Evolutionary conservation across 1,140 invertebrate species (phyloP).

Genomic region (Hyphantria cunea): DNA sequence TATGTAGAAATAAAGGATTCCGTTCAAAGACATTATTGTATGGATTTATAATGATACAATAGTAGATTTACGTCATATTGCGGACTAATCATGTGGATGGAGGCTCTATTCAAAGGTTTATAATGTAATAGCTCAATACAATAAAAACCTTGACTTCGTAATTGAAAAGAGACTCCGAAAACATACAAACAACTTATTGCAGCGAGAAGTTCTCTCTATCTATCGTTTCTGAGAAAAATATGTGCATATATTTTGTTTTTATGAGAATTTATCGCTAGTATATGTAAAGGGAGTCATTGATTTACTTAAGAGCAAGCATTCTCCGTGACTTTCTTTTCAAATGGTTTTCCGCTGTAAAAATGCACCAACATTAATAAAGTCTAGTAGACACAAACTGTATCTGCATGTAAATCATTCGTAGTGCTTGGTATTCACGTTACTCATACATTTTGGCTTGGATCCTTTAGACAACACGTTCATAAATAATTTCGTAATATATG

Average conservation of each 20-base stretch:
- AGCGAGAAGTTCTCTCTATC: no score
- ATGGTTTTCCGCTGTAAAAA: constrained; percentile 21
- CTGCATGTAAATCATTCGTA: constrained; percentile 18
- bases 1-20: no score
- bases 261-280: background rate
- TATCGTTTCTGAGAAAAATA: background rate
- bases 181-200: constrained; percentile 6
- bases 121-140: constrained; percentile 32
- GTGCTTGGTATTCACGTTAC: constrained; percentile 17
- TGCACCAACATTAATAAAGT: constrained; percentile 24
- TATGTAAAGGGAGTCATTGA: constrained; percentile 2
- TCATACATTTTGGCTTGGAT: constrained; percentile 20
- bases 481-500: constrained; percentile 13
- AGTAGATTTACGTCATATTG: no score
- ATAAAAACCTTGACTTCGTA: constrained; percentile 32
- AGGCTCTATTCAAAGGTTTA: constrained; percentile 35
- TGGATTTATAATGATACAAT: no score
- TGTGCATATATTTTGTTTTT: background rate
- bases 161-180: constrained; percentile 53
- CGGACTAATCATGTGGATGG: constrained; percentile 24
- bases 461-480: constrained; percentile 18
- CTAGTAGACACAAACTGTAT: constrained; percentile 23
- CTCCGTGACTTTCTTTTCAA: constrained; percentile 19
- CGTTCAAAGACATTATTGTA: no score
- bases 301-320: constrained; percentile 10